Base-by-base conservation (phyloP, 1,140 invertebrate genomes). In the Gryon sp. region DNA sequence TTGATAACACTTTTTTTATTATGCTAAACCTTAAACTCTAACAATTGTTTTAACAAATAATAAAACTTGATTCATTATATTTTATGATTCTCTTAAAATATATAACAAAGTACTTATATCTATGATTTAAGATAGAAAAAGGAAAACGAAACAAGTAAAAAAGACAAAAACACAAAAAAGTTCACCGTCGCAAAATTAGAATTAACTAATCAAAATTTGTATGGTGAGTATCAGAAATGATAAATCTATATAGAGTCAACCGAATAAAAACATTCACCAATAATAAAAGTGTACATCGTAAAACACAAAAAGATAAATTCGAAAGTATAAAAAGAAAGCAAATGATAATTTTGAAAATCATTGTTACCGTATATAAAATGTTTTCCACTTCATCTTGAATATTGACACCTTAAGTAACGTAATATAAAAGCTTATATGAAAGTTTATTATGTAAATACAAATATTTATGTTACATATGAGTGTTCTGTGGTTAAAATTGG, bases 381-480 rank as follows among this genome's bases (percentile, higher is more conserved):
- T 69, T 52, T 2, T 62, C 57, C 63, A 73, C 53, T 57, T 62
- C 53, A 78, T 57, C 40, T 78, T 63, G 68, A 52, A 78, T 72
- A 59, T n/a, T 69, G 40, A 78, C 57, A 78, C 62, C 60, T 72
- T n/a, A n/a, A n/a, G n/a, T n/a, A n/a, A 72, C 50, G 68, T 72
- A 77, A 77, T 63, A 45, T 57, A 78, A 73, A 52, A 59, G 73
- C 63, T 68, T 78, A 78, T 53, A 60, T 46, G 40, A 73, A 73
- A 57, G n/a, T n/a, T 63, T 73, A 70, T 28, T 62, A 76, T 55
- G 65, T 63, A n/a, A 65, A 72, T 70, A 78, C 75, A 77, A n/a
- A 77, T 77, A 66, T 70, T 74, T 78, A 75, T 78, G 76, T 75
- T 75, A 78, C 76, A 78, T 78, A 78, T 70, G 70, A 78, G 76